Base-by-base conservation (phyloP, 1,140 invertebrate genomes). In the Cotesia typhae region DNA sequence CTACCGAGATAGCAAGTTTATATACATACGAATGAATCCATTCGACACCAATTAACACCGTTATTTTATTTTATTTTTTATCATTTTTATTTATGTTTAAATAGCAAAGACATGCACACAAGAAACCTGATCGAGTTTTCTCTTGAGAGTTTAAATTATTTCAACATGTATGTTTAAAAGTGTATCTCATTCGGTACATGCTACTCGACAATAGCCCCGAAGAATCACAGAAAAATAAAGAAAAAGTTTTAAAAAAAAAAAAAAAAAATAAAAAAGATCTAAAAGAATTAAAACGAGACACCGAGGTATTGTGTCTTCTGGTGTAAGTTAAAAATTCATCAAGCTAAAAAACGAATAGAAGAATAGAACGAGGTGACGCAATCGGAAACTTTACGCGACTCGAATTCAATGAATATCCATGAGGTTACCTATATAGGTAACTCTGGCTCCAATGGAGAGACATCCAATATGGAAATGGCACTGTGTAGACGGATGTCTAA, bases 31-130 rank as follows among this genome's bases (percentile, higher is more conserved):
- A 47, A 47, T 47, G 41, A 47, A 59, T 59, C 5, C 57, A 59
- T 59, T 59, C 57, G 57, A 59, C 57, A 59, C 57, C 17, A 59
- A 59, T 59, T 59, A 59, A 59, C 7, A 36, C 36, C 37, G 55
- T 64, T 71, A 71, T 71, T 71, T 60, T 55, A 65, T 37, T 61
- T 65, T 59, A 17, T 17, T 17, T 14, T 14, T 20, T 6, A 28
- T 28, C 17, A 28, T 59, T 20, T 20, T 55, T 14, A 17, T 17
- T 20, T 20, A 59, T 28, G 1, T 28, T 28, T 28, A 28, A 28
- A 28, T 28, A 28, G 28, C 1, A 3, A 28, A 28, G 28, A 28
- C 28, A 14, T 14, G 14, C 14, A 28, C 28, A 28, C 28, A 28
- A 28, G 28, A 28, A 28, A 28, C 28, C 28, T 28, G 28, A 28